Percentiles rank a stretch among this genome's conserved stretches.
These are phyloP conservation scores for Antrozous pallidus DNA, from an alignment of 2,797 vertebrate species.

Conservation along the genomic window DNA sequence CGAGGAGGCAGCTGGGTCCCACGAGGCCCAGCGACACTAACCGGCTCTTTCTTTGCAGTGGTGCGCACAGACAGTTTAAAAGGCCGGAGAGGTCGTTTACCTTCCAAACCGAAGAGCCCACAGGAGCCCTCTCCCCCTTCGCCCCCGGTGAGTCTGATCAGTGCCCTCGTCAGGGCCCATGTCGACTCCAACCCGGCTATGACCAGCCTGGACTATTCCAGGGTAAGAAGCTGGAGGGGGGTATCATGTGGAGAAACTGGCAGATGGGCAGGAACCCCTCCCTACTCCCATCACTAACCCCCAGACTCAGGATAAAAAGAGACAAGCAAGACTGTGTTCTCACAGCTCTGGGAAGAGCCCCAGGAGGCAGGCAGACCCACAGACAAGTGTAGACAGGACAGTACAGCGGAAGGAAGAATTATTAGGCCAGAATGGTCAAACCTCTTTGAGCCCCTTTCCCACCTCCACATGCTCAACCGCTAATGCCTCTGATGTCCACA, in stretches of 20 bases:
- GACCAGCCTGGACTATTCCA: conserved; percentile 98
- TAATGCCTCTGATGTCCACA: neutral
- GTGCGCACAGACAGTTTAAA: conserved; percentile 98
- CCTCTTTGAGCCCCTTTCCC: neutral
- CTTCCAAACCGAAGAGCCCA: conserved; percentile 98
- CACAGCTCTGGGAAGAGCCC: neutral
- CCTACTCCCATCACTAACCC: neutral
- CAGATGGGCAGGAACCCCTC: conserved; percentile 36
- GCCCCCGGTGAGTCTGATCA: conserved; percentile 97
- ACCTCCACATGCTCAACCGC: neutral
- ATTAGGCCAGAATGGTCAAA: neutral
- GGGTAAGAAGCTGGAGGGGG: conserved; percentile 88
- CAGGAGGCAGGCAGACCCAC: neutral
- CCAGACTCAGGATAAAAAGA: neutral
- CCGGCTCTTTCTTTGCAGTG: conserved; percentile 83
- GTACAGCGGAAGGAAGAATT: neutral
- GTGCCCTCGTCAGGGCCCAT: conserved; percentile 97
- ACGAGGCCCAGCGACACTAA: neutral
- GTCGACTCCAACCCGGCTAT: conserved; percentile 99
- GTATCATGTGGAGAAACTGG: conserved; percentile 48
- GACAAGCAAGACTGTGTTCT: neutral
- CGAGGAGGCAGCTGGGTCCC: neutral
- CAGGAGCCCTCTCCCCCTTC: conserved; percentile 96
- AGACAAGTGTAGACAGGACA: neutral
- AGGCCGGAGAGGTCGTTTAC: conserved; percentile 96